Evolutionary conservation across 2,797 vertebrate species (phyloP).

Genomic region (Crocodylus rhombifer): DNA sequence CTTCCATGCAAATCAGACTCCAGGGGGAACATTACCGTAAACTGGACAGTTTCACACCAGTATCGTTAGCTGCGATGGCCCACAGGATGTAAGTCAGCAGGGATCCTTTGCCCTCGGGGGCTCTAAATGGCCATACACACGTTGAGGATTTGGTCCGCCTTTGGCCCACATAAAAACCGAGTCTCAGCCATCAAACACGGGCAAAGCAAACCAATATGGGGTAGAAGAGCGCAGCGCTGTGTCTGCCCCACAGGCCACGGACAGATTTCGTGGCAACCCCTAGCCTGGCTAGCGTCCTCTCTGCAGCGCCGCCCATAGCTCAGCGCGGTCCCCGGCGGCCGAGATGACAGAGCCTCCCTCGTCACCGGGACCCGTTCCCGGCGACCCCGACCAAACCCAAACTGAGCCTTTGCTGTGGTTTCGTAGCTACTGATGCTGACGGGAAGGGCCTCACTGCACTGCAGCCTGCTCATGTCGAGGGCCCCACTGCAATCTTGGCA

Average conservation of each 20-base stretch:
- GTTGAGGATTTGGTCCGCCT: not conserved
- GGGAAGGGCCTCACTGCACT: not conserved
- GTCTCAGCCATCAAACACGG: not conserved
- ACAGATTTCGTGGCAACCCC: not conserved
- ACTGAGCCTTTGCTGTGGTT: not conserved
- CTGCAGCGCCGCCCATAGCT: not conserved
- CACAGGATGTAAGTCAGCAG: not conserved
- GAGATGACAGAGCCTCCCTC: no score
- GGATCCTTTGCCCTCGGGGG: not conserved
- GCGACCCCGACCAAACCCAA: not conserved
- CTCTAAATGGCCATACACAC: rapidly evolving
- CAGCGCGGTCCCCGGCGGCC: not conserved
- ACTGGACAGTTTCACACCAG: not conserved
- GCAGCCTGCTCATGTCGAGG: not conserved
- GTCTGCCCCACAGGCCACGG: not conserved
- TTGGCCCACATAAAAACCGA: not conserved
- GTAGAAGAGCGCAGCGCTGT: not conserved
- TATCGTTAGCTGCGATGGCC: not conserved
- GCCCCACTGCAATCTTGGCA: not conserved
- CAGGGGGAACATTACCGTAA: not conserved
- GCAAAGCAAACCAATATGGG: not conserved
- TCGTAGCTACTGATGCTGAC: not conserved
- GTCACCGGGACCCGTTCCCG: not conserved
- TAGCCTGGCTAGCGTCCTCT: not conserved
- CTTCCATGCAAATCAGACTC: not conserved